Evolutionary conservation across 1,140 invertebrate species (phyloP).

Genomic region (Drosophila pandora): DNA sequence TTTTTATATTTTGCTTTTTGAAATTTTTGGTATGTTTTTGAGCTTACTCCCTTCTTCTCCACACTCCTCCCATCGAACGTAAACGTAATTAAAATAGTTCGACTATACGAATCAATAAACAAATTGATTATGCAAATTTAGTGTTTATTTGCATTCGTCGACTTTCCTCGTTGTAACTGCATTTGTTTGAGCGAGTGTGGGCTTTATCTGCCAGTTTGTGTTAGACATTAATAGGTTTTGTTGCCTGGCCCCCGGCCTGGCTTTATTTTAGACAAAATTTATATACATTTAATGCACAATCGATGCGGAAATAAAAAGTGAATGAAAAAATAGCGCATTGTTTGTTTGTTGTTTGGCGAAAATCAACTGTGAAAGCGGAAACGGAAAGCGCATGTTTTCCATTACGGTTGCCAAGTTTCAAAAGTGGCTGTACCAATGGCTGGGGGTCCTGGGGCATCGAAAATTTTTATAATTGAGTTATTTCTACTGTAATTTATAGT

Average conservation of each 20-base stretch:
- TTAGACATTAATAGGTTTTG: constrained; percentile 76
- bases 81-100: constrained; percentile 76
- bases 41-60: background rate
- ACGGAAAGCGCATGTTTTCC: constrained; percentile 72
- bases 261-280: constrained; percentile 73
- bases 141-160: constrained; percentile 71
- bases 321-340: constrained; percentile 11
- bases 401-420: constrained; percentile 24
- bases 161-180: constrained; percentile 42
- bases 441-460: constrained; percentile 14
- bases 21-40: background rate
- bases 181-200: constrained; percentile 2
- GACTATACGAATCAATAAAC: constrained; percentile 78
- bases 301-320: constrained; percentile 71
- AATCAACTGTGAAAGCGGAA: constrained; percentile 63
- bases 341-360: constrained; percentile 40
- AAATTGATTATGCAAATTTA: constrained; percentile 81
- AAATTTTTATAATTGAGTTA: constrained; percentile 66
- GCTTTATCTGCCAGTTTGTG: constrained; percentile 2
- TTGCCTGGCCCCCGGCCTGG: constrained; percentile 41
- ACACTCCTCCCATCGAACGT: constrained; percentile 24
- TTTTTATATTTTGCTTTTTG: constrained; percentile 15
- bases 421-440: background rate
- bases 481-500: constrained; percentile 67
- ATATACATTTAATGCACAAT: constrained; percentile 75